Evolutionary conservation across 2,113 vertebrate species (phyloP), one percentile per base, ranked within the genome.

Genomic region (Sialia sialis): DNA sequence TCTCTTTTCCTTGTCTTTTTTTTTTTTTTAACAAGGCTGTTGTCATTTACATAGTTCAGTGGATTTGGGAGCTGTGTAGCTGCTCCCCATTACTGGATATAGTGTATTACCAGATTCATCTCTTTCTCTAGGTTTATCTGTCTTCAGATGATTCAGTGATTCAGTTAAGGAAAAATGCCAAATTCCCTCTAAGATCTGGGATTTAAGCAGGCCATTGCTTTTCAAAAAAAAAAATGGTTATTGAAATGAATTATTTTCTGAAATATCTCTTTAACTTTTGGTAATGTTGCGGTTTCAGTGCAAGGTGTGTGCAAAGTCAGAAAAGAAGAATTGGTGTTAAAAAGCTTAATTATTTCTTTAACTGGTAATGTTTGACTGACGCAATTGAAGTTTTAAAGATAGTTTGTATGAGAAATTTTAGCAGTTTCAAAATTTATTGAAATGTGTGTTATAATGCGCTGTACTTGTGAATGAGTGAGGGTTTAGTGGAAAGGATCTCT

Each of bases 21-120:
- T 46, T 16, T 27, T 4, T 44, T 34, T 46, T 41, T 4, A 64
- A 8, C 4, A 4, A 12, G 39, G 16, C 6, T 46, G 34, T 85
- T 54, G 10, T 63, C 1, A 10, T 52, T 8, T 52, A 5, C 0
- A 0, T 70, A 16, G 34, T 81, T 83, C 16, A 27, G 20, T 36
- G 25, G 14, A 23, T 67, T 49, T 81, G 46, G 19, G 51, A 84
- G 32, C n/a, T 80, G 16, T 3, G 0, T 67, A 49, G 36, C 58
- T 69, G 29, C 22, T 64, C 4, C 27, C 22, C 17, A 4, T 66
- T 46, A 11, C 27, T 25, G 29, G 27, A 46, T 38, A 29, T 3
- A 13, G 8, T 30, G 4, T 12, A 2, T 49, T 70, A 43, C 10
- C 21, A 25, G 20, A 8, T 26, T 49, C 4, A 1, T 23, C 2